These are phyloP conservation scores for Hermaeophaga mercurialis DNA, from an alignment of 2,888 invertebrate species.

Conservation along the genomic window DNA sequence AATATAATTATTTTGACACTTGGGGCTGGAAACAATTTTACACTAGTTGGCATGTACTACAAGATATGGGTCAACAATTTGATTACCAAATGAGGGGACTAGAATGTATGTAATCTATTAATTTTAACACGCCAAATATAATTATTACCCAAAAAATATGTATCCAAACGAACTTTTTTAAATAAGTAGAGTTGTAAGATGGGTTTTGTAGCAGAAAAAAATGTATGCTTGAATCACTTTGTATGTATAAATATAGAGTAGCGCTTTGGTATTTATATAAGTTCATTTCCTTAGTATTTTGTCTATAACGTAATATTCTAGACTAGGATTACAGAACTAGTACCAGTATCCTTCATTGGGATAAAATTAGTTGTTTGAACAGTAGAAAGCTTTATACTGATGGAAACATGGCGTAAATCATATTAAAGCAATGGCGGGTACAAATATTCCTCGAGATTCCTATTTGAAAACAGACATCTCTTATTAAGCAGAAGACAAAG, in stretches of 20 bases:
- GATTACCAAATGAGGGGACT: conserved; percentile 20
- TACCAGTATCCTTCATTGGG: not conserved
- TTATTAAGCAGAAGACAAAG: no score
- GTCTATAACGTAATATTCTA: not conserved
- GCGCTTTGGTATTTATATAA: no score
- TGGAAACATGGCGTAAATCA: not conserved
- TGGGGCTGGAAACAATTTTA: conserved; percentile 27
- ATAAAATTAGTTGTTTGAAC: conserved; percentile 14
- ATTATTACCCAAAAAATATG: no score
- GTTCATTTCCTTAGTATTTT: no score
- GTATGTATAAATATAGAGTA: no score
- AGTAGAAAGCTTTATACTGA: conserved; percentile 12
- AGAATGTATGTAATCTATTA: not conserved
- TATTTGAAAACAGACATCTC: no score
- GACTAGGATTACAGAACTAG: not conserved
- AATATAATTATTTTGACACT: conserved; percentile 32
- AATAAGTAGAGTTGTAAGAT: no score
- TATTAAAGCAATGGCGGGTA: not conserved
- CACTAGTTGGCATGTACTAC: conserved; percentile 24
- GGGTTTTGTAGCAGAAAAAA: no score
- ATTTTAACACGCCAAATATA: no score
- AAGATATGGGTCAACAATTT: conserved; percentile 33
- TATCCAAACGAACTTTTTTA: no score
- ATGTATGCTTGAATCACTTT: no score
- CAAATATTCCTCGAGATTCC: no score